Percentiles rank a stretch among this genome's conserved stretches.
phyloP scores from a whole-genome alignment of 2,113 vertebrate species.

The Reinhardtius hippoglossoides region DNA sequence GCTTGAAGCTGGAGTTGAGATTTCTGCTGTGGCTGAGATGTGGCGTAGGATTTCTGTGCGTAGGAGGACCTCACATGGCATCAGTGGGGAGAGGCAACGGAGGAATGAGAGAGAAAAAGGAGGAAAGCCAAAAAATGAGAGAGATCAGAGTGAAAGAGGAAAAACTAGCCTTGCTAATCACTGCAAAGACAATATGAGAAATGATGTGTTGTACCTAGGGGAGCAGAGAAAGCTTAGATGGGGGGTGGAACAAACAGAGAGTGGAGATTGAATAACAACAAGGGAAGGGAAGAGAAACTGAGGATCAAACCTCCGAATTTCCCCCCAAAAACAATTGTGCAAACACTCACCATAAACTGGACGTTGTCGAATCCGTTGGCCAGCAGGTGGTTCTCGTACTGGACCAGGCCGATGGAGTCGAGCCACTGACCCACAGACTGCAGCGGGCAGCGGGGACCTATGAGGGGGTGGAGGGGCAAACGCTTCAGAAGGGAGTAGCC shows the following conservation, averaged over 20 bases:
- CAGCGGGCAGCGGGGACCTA: conserved; percentile 97
- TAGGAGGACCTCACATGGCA: conserved; percentile 77
- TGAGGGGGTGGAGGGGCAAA: conserved; percentile 97
- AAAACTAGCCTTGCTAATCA: conserved; percentile 2
- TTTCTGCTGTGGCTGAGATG: conserved; percentile 43
- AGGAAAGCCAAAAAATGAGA: conserved; percentile 29
- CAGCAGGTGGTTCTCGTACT: conserved; percentile 99
- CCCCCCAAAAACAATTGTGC: conserved; percentile 11
- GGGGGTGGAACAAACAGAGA: no score
- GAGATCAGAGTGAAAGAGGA: conserved; percentile 1
- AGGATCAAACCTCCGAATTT: background rate
- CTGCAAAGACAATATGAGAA: conserved; percentile 11
- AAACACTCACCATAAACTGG: conserved; percentile 95
- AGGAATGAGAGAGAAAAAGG: conserved; percentile 10
- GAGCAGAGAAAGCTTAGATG: background rate
- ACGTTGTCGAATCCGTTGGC: conserved; percentile 99
- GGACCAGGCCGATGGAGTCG: conserved; percentile 98
- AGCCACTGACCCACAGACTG: conserved; percentile 99
- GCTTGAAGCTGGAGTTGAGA: conserved; percentile 35
- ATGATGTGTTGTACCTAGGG: conserved; percentile 9
- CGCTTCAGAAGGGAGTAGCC: conserved; percentile 98
- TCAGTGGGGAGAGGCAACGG: conserved; percentile 59
- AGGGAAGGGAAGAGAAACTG: background rate
- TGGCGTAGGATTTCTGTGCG: conserved; percentile 69
- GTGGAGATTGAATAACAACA: no score